A percentile compares a stretch with the other conserved stretches of the same genome.
phyloP scores from a whole-genome alignment of 2,888 invertebrate genomes.

The Nipponacmea schrenckii region DNA sequence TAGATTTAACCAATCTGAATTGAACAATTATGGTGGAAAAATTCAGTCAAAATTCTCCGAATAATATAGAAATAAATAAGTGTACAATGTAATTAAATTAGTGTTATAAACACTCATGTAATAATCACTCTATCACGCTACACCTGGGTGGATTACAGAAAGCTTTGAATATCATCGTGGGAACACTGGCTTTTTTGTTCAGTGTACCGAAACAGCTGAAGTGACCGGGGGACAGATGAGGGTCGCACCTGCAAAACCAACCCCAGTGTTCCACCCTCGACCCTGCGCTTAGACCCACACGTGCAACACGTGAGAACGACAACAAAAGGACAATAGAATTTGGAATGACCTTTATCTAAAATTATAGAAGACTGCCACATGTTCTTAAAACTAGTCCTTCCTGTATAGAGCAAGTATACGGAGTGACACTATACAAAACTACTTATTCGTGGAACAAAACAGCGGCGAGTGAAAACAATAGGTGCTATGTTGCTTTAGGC shows the following conservation, averaged over 20 bases:
- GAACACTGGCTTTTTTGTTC: not conserved
- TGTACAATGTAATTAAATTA: not conserved
- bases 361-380: slow-evolving; percentile 1
- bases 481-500: not conserved
- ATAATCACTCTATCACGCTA: not conserved
- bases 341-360: not conserved
- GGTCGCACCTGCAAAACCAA: not conserved
- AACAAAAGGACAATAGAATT: slow-evolving; percentile 2
- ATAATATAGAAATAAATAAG: too few relatives aligned
- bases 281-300: not conserved
- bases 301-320: not conserved
- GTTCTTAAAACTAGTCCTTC: not conserved
- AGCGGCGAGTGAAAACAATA: too few relatives aligned
- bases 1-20: too few relatives aligned
- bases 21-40: too few relatives aligned
- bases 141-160: not conserved
- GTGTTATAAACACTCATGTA: not conserved
- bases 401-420: too few relatives aligned
- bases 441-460: too few relatives aligned
- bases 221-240: slow-evolving; percentile 2
- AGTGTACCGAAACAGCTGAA: slow-evolving; percentile 5
- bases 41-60: too few relatives aligned
- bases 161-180: slow-evolving; percentile 1
- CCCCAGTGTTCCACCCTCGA: not conserved
- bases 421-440: too few relatives aligned